A percentile compares a stretch with the other conserved stretches of the same genome.
These are phyloP conservation scores for Hyaena hyaena DNA, from an alignment of 2,113 vertebrate species.

Conservation along the genomic window DNA sequence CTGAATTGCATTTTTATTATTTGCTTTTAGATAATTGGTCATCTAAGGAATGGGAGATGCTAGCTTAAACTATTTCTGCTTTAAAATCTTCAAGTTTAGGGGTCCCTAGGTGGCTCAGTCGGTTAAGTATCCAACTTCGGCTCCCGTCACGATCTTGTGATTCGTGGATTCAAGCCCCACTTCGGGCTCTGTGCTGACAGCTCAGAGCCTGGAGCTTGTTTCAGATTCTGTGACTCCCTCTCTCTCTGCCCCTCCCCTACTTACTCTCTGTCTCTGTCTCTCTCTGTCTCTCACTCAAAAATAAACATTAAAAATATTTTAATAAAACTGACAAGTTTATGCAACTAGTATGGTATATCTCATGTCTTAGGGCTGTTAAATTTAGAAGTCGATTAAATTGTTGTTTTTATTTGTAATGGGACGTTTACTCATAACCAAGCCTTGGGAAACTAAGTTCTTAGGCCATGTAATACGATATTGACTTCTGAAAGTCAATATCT, in stretches of 20 bases:
- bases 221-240: too few relatives aligned
- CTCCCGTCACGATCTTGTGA: too few relatives aligned
- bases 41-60: background rate
- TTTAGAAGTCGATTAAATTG: conserved; percentile 34
- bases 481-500: background rate
- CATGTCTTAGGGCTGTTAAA: background rate
- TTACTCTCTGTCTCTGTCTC: too few relatives aligned
- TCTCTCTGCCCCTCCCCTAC: too few relatives aligned
- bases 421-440: background rate
- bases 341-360: background rate
- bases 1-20: background rate
- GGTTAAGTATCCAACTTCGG: too few relatives aligned
- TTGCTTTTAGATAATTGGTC: background rate
- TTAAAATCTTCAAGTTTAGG: background rate
- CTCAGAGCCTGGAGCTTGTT: too few relatives aligned
- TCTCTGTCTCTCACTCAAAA: too few relatives aligned
- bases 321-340: background rate
- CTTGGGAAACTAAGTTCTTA: background rate
- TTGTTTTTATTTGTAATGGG: background rate
- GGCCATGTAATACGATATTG: background rate
- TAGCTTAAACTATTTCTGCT: background rate
- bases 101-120: too few relatives aligned
- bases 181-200: too few relatives aligned
- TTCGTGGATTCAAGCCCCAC: too few relatives aligned
- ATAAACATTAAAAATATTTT: too few relatives aligned